Evolutionary conservation across 1,140 invertebrate species (phyloP).

Genomic region (Acromyrmex echinatior): DNA sequence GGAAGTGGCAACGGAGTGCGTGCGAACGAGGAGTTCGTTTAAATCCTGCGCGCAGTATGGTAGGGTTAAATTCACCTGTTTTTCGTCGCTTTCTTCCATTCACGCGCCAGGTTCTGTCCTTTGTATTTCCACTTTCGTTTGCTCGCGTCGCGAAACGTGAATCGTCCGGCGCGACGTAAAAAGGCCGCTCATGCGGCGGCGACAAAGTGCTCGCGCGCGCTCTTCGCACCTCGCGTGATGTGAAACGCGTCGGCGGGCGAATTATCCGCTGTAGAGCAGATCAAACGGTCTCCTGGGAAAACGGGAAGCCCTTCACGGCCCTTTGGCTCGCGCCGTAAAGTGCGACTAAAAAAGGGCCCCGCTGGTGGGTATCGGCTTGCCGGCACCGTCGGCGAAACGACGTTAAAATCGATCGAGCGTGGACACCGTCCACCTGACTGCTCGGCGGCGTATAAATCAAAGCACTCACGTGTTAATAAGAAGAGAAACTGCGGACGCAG

Average conservation of each 20-base stretch:
- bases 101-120: not conserved
- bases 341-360: conserved; percentile 56
- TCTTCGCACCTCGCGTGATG: conserved; percentile 43
- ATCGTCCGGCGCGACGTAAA: conserved; percentile 43
- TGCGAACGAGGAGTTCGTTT: conserved; percentile 13
- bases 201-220: conserved; percentile 60
- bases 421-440: conserved; percentile 49
- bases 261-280: conserved; percentile 68
- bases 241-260: conserved; percentile 63
- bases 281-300: conserved; percentile 69
- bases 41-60: conserved; percentile 24
- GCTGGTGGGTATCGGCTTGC: conserved; percentile 39
- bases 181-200: conserved; percentile 57
- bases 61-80: conserved; percentile 48
- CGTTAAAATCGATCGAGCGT: conserved; percentile 60
- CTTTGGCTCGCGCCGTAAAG: conserved; percentile 58
- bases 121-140: conserved; percentile 27
- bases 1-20: conserved; percentile 6
- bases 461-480: conserved; percentile 56
- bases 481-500: conserved; percentile 58
- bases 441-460: conserved; percentile 48
- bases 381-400: conserved; percentile 50
- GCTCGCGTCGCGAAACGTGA: conserved; percentile 23
- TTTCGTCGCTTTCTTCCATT: conserved; percentile 42
- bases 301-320: conserved; percentile 66